Conservation (phyloP, 2,888 invertebrate genomes). For the Galeruca laticollis region DNA sequence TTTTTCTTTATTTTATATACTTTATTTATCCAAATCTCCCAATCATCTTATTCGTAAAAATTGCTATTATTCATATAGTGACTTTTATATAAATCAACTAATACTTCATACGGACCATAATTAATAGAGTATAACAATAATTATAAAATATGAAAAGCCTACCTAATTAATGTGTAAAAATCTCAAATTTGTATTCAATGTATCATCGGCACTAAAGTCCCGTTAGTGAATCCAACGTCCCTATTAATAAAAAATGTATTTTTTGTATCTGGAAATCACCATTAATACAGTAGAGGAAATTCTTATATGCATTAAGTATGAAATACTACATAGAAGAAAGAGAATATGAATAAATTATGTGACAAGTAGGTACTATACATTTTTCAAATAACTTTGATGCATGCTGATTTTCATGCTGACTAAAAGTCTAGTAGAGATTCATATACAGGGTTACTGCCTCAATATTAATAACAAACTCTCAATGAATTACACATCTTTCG, state of each 20-base stretch:
- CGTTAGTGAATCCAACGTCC: conserved; percentile 4
- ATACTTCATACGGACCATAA: neutral
- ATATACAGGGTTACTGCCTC: neutral
- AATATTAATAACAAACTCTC: too few relatives aligned
- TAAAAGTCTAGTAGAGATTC: neutral
- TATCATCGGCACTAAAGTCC: conserved; percentile 3
- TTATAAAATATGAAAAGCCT: conserved; percentile 4
- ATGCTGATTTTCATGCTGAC: conserved; percentile 3
- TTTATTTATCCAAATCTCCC: neutral
- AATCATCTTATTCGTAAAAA: neutral
- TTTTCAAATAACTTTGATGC: conserved; percentile 1
- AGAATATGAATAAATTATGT: conserved; percentile 3
- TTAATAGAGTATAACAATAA: neutral
- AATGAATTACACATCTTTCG: too few relatives aligned
- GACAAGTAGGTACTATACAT: conserved; percentile 1
- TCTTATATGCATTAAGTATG: neutral
- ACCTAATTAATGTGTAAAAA: conserved; percentile 7
- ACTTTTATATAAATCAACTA: neutral
- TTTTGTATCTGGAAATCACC: conserved; percentile 9
- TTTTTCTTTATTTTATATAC: neutral
- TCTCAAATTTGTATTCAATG: neutral
- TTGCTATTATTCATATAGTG: neutral
- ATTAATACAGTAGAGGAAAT: neutral
- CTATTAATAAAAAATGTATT: conserved; percentile 10
- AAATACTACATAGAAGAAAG: neutral